phyloP scores from a whole-genome alignment of 1,140 invertebrate species.

The Sipha flava region DNA sequence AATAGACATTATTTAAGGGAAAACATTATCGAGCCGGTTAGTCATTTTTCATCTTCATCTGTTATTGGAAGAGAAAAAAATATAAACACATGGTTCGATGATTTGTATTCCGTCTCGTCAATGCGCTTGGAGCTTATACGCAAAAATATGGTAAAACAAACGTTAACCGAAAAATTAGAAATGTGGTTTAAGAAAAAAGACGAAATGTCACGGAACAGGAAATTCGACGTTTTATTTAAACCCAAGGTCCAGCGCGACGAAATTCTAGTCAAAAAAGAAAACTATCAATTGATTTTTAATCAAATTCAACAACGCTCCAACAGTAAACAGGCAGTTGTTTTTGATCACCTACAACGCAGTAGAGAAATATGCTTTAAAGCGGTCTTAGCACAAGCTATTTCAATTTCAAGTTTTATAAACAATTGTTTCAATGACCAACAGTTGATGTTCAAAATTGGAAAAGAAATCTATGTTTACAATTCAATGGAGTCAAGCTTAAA shows the following conservation, averaged over 20 bases:
- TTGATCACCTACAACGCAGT: background rate
- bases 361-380: conserved; percentile 1
- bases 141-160: background rate
- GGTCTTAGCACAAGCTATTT: background rate
- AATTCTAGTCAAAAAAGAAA: background rate
- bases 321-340: background rate
- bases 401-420: background rate
- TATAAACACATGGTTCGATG: background rate
- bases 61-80: background rate
- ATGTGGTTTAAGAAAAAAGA: background rate
- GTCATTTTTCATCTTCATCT: background rate
- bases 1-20: background rate
- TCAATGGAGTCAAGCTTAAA: background rate
- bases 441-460: background rate
- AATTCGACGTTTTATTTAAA: background rate
- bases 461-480: background rate
- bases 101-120: background rate
- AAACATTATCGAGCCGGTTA: background rate
- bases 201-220: background rate
- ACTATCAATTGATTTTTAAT: background rate
- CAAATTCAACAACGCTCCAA: background rate
- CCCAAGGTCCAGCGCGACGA: background rate
- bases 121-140: background rate
- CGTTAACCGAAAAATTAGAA: background rate
- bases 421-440: background rate